These are phyloP conservation scores for Galago senegalensis DNA, from an alignment of 2,797 vertebrate species.

Conservation along the genomic window DNA sequence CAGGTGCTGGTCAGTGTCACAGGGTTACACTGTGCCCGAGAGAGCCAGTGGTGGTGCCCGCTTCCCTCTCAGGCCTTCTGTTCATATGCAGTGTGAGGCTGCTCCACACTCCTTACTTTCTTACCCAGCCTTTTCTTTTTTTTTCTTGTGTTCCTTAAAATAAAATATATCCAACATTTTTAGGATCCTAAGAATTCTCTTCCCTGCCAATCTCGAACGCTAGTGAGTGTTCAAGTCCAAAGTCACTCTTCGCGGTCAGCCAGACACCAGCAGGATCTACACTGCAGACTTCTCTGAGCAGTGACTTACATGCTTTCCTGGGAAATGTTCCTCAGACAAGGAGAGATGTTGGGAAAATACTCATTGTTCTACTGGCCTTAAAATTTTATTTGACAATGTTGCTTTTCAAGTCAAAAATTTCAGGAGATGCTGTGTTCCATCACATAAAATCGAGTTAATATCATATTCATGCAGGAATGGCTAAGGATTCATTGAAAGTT, in stretches of 20 bases:
- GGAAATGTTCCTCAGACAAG: background rate
- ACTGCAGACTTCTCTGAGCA: background rate
- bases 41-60: background rate
- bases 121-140: background rate
- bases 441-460: background rate
- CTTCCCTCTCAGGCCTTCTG: background rate
- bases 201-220: background rate
- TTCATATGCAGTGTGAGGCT: background rate
- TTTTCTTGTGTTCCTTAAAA: background rate
- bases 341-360: background rate
- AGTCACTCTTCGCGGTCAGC: background rate
- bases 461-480: background rate
- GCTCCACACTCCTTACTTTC: background rate
- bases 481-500: background rate
- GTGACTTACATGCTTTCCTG: background rate
- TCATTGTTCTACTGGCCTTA: background rate
- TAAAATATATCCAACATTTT: background rate
- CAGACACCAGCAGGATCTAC: background rate
- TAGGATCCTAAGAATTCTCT: background rate
- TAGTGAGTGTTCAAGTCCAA: background rate
- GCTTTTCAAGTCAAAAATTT: background rate
- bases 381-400: constrained; percentile 9
- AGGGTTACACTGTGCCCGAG: background rate
- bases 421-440: background rate
- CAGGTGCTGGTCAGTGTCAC: background rate